Conservation (phyloP, 2,113 vertebrate genomes). For the Entelurus aequoreus region DNA sequence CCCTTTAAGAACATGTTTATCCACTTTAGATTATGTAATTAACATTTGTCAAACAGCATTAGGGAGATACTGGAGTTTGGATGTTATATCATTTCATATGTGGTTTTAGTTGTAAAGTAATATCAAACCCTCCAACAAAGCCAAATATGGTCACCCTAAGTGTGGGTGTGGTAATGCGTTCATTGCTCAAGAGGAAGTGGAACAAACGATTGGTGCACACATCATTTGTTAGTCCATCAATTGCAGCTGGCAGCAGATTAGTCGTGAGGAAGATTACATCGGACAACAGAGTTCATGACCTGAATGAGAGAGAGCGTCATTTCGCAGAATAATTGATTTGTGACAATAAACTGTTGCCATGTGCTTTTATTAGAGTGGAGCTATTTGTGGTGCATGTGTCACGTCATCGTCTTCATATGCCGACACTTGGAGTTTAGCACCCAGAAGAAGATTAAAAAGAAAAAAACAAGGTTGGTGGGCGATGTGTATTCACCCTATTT, state of each 20-base stretch:
- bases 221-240: constrained; percentile 9
- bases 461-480: too few species aligned
- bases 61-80: too few species aligned
- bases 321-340: constrained; percentile 13
- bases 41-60: too few species aligned
- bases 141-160: too few species aligned
- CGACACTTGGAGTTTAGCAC: constrained; percentile 8
- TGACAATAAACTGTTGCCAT: not conserved
- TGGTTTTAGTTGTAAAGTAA: too few species aligned
- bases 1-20: too few species aligned
- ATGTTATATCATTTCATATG: too few species aligned
- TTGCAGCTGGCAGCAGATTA: constrained; percentile 17
- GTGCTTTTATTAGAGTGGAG: not conserved
- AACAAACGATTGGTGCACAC: not conserved
- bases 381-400: not conserved
- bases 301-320: constrained; percentile 10
- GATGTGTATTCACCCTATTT: too few species aligned
- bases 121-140: too few species aligned
- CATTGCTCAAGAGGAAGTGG: constrained; percentile 14
- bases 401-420: constrained; percentile 1
- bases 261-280: constrained; percentile 7
- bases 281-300: constrained; percentile 7
- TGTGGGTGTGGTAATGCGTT: not conserved
- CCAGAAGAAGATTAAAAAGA: too few species aligned
- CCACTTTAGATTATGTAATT: too few species aligned